Conservation (phyloP, 2,113 vertebrate genomes). For the Callithrix jacchus region DNA sequence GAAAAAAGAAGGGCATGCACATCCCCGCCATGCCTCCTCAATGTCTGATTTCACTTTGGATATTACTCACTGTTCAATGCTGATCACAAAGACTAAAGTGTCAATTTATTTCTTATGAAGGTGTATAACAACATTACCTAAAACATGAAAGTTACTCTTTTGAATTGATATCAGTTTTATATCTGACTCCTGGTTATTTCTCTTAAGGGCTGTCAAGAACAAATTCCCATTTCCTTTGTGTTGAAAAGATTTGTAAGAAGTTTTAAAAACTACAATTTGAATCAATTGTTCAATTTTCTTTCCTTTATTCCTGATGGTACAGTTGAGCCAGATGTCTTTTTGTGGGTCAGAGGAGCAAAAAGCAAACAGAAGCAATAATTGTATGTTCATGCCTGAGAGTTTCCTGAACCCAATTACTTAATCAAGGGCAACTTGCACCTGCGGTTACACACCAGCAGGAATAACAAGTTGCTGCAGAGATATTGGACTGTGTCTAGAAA, state of each 20-base stretch:
- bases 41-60: background rate
- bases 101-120: background rate
- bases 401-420: slow-evolving; percentile 57
- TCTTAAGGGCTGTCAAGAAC: background rate
- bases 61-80: background rate
- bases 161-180: slow-evolving; percentile 8
- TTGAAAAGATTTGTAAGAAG: background rate
- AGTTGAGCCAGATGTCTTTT: slow-evolving; percentile 60
- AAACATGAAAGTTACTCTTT: background rate
- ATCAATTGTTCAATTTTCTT: background rate
- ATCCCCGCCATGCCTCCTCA: background rate
- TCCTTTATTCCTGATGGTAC: background rate
- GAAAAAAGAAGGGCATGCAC: background rate
- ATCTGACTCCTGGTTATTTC: background rate
- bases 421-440: slow-evolving; percentile 58
- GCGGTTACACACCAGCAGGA: background rate
- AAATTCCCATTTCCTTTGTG: slow-evolving; percentile 27
- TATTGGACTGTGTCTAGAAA: background rate
- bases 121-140: background rate
- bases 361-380: slow-evolving; percentile 64
- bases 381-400: slow-evolving; percentile 34
- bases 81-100: background rate
- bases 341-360: slow-evolving; percentile 20
- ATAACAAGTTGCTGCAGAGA: background rate
- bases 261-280: slow-evolving; percentile 48